phyloP scores from a whole-genome alignment of 2,797 vertebrate species.

The Falco novaeseelandiae region DNA sequence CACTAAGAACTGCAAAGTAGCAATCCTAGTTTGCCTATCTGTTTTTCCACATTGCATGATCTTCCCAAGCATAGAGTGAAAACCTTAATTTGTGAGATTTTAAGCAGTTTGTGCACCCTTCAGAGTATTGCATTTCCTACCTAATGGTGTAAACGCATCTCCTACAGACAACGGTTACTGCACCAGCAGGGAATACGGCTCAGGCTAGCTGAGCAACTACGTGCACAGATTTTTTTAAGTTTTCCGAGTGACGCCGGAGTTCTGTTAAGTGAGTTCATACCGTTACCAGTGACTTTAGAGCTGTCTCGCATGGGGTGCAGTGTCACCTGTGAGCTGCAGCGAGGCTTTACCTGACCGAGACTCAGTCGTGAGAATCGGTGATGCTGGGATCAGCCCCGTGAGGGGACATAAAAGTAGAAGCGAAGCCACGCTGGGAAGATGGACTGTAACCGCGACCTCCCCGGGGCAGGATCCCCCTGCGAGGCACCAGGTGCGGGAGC shows the following conservation, averaged over 20 bases:
- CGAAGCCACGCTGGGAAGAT: fast-evolving
- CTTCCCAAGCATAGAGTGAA: not conserved
- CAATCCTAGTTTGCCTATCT: not conserved
- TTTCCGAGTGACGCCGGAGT: not conserved
- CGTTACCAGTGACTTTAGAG: not conserved
- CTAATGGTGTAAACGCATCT: not conserved
- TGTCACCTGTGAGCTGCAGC: not conserved
- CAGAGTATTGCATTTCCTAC: not conserved
- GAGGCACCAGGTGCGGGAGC: not conserved
- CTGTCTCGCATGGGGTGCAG: not conserved
- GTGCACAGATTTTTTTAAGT: not conserved
- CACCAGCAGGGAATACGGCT: not conserved
- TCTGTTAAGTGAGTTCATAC: not conserved
- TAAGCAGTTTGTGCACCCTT: not conserved
- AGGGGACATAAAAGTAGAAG: not conserved
- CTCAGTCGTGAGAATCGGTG: fast-evolving
- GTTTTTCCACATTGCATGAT: not conserved
- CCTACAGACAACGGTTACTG: not conserved
- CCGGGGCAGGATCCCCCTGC: not conserved
- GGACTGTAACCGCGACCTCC: not conserved
- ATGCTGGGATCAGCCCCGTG: not conserved
- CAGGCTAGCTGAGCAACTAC: not conserved
- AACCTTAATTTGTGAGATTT: not conserved
- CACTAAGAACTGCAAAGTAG: not conserved
- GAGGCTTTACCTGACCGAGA: not conserved